Evolutionary conservation across 2,113 vertebrate species (phyloP).

Genomic region (Proterorhinus semilunaris): DNA sequence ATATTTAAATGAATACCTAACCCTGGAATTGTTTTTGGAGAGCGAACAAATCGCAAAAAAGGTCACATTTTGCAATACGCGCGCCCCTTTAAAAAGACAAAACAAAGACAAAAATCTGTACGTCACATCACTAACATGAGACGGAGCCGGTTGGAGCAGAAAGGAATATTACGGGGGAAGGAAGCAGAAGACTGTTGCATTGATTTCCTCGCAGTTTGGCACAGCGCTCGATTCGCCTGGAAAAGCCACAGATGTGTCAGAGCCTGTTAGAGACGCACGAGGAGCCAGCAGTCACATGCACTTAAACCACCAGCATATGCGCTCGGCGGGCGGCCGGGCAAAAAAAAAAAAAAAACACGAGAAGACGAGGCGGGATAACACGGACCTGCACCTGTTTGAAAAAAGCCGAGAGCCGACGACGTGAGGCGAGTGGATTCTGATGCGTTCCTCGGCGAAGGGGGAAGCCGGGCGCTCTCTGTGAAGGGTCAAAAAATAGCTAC

Average conservation of each 20-base stretch:
- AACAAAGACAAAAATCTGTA: too few species aligned
- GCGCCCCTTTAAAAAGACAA: too few species aligned
- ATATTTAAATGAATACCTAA: too few species aligned
- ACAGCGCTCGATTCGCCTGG: constrained; percentile 55
- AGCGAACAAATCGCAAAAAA: too few species aligned
- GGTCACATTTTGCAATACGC: too few species aligned
- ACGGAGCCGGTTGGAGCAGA: constrained; percentile 16
- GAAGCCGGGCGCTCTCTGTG: constrained; percentile 41
- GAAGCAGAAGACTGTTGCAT: constrained; percentile 55
- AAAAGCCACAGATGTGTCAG: constrained; percentile 70
- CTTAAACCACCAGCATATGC: constrained; percentile 24
- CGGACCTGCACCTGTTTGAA: constrained; percentile 38
- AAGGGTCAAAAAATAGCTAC: constrained; percentile 52
- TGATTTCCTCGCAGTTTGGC: constrained; percentile 72
- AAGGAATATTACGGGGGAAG: constrained; percentile 21
- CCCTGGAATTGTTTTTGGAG: too few species aligned
- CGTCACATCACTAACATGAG: neutral
- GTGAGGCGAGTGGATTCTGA: constrained; percentile 48
- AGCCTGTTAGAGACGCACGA: constrained; percentile 53
- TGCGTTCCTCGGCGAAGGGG: constrained; percentile 35
- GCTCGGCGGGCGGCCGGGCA: neutral
- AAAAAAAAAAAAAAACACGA: constrained; percentile 9
- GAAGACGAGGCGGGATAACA: constrained; percentile 16
- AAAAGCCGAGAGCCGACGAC: constrained; percentile 21
- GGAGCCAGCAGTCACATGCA: constrained; percentile 29